A percentile compares a stretch with the other conserved stretches of the same genome.
phyloP scores from a whole-genome alignment of 35 echinoderm and acorn worm species.

The Ptychodera flava region DNA sequence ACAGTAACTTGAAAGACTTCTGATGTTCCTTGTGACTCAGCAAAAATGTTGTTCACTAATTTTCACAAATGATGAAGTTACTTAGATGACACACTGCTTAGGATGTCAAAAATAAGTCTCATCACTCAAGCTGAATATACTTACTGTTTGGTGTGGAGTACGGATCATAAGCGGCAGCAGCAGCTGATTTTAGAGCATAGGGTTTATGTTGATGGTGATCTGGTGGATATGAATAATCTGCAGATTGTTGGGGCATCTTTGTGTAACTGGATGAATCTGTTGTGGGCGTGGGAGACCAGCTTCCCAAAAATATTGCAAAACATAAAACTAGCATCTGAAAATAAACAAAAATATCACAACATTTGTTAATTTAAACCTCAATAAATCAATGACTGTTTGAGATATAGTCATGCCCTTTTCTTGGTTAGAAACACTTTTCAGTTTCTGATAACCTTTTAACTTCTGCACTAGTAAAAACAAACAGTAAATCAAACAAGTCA shows the following conservation, averaged over 20 bases:
- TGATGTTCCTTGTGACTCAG: too few species aligned
- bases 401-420: background rate
- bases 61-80: too few species aligned
- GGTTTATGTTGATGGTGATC: constrained; percentile 17
- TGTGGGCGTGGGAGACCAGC: constrained; percentile 76
- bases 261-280: constrained; percentile 54
- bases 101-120: too few species aligned
- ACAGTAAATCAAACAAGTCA: background rate
- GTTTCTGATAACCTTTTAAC: background rate
- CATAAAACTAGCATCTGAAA: constrained; percentile 93
- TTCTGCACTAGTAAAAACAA: background rate
- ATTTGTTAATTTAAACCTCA: background rate
- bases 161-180: constrained; percentile 46
- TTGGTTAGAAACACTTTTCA: background rate
- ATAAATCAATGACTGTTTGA: background rate
- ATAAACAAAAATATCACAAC: constrained; percentile 11
- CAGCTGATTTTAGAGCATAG: constrained; percentile 28
- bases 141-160: constrained; percentile 76
- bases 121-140: too few species aligned
- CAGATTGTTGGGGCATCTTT: constrained; percentile 35
- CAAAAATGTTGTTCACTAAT: too few species aligned
- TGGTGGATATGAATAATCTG: constrained; percentile 41
- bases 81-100: too few species aligned
- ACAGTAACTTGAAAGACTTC: too few species aligned
- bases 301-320: constrained; percentile 97